phyloP scores from a whole-genome alignment of 2,797 vertebrate species.

The Myotis vivesi region DNA sequence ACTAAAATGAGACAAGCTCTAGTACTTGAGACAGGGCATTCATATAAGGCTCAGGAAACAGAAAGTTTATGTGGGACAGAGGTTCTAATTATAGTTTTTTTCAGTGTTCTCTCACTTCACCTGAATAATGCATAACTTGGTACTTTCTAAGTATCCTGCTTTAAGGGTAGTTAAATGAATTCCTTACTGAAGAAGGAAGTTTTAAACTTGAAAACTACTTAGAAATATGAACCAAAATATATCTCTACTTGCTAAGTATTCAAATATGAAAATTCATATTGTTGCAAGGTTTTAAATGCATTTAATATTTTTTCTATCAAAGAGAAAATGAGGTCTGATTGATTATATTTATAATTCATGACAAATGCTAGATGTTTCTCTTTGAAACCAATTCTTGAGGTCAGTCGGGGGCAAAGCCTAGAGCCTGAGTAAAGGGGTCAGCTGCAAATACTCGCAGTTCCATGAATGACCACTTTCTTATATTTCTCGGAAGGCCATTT shows the following conservation, averaged over 20 bases:
- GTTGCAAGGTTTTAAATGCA: not conserved
- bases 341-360: not conserved
- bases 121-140: not conserved
- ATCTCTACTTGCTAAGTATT: not conserved
- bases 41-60: not conserved
- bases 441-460: not conserved
- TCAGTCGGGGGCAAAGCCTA: not conserved
- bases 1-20: not conserved
- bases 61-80: not conserved
- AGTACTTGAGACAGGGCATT: not conserved
- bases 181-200: not conserved
- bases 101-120: not conserved
- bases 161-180: not conserved
- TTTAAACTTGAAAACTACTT: not conserved
- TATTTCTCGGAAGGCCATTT: not conserved
- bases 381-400: not conserved
- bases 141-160: not conserved
- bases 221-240: constrained; percentile 1
- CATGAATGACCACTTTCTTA: not conserved
- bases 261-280: not conserved
- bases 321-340: not conserved
- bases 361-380: not conserved
- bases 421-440: not conserved
- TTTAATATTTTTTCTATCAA: not conserved
- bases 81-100: not conserved